A percentile compares a stretch with the other conserved stretches of the same genome.
These are phyloP conservation scores for Heliconius cydno DNA, from an alignment of 2,888 invertebrate species.

Conservation along the genomic window DNA sequence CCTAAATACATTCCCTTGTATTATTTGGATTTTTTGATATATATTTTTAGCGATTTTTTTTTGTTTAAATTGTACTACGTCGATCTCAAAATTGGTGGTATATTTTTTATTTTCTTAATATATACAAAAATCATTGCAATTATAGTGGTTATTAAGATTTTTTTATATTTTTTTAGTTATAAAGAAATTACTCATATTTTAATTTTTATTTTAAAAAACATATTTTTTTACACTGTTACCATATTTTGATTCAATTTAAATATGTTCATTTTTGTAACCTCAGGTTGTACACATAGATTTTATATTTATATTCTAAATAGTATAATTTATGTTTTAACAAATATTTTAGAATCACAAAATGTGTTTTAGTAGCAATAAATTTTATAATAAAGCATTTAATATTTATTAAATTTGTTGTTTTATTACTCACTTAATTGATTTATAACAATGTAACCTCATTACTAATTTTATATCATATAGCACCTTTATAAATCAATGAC, in stretches of 20 bases:
- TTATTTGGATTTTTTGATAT: neutral
- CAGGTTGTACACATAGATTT: constrained; percentile 6
- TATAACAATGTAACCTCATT: too few species aligned
- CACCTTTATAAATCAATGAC: too few species aligned
- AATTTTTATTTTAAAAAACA: neutral
- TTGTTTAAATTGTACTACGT: constrained; percentile 17
- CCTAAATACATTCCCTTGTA: constrained; percentile 32
- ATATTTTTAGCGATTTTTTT: neutral
- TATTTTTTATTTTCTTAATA: neutral
- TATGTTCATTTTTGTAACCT: constrained; percentile 5
- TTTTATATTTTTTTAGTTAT: constrained; percentile 8
- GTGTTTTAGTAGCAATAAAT: constrained; percentile 13
- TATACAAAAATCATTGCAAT: neutral
- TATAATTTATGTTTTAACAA: constrained; percentile 29
- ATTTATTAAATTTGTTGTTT: constrained; percentile 10
- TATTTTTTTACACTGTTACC: constrained; percentile 11
- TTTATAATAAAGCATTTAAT: constrained; percentile 22
- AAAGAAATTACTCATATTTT: neutral
- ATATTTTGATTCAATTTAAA: neutral
- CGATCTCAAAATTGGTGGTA: constrained; percentile 24
- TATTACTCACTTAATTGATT: neutral
- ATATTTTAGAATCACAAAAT: constrained; percentile 19
- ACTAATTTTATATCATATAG: too few species aligned
- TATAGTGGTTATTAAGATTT: neutral
- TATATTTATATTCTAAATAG: neutral